Evolutionary conservation across 2,888 invertebrate species (phyloP), one percentile per base, ranked within the genome.

Genomic region (Fragum fragum): DNA sequence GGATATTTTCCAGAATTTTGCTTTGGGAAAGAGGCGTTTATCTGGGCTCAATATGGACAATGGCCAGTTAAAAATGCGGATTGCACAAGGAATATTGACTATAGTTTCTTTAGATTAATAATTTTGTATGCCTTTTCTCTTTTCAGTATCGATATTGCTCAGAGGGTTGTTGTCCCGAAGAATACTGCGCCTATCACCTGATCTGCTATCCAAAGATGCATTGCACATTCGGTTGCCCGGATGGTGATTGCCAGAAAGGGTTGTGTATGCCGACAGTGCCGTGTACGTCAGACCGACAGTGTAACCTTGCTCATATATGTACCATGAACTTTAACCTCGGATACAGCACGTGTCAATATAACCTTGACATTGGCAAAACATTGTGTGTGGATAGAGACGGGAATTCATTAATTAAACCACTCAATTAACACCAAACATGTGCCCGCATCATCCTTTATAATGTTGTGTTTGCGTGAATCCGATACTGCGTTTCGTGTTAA

Each of bases 91-190:
- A n/a, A n/a, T n/a, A n/a, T n/a, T 39, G 39, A 39, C 6, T 39
- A 9, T 39, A 14, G 6, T 39, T 39, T 39, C 39, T 9, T 39
- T 9, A 9, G 39, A 39, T 39, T 39, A 39, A 39, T 39, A 6
- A 39, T 9, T 9, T 21, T 9, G 28, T 59, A 36, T 59, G 0
- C 69, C 32, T 61, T 59, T 70, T 76, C 73, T 73, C 78, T n/a
- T 88, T 90, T 23, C 90, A 93, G 92, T 93, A 93, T 74, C 85
- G 89, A n/a, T 87, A 88, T 42, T 93, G 93, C 78, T 86, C 89
- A 16, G 90, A 91, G 26, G 93, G 91, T 14, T 93, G 93, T 77
- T 93, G 93, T 79, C 86, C 90, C 16, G 91, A 92, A 74, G 92
- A 93, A 75, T 91, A 89, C 76, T 93, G 93, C 86, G 92, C 92